A percentile compares a stretch with the other conserved stretches of the same genome.
phyloP scores from a whole-genome alignment of 2,888 invertebrate genomes.

The Sinotaia quadrata region DNA sequence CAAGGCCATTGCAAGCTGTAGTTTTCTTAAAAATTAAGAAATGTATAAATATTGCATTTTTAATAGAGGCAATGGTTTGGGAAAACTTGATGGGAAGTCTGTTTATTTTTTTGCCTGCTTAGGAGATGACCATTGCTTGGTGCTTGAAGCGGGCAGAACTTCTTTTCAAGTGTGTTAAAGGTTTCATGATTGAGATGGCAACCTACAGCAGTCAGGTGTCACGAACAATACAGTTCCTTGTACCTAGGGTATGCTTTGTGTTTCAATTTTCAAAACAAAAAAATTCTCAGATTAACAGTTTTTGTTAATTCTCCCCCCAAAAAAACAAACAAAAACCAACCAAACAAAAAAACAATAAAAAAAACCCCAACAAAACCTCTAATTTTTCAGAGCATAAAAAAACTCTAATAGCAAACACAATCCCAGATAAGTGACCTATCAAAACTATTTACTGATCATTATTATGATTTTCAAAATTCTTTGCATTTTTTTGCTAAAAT shows the following conservation, averaged over 20 bases:
- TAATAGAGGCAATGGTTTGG: not conserved
- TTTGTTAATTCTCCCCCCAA: too few relatives aligned
- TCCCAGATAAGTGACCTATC: too few relatives aligned
- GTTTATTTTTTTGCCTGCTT: conserved; percentile 15
- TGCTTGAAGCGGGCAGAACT: conserved; percentile 95
- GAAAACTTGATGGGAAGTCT: not conserved
- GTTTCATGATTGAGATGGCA: conserved; percentile 98
- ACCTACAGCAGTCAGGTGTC: conserved; percentile 78
- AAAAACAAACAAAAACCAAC: too few relatives aligned
- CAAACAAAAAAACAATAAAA: too few relatives aligned
- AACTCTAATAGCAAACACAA: too few relatives aligned
- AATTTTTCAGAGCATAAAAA: too few relatives aligned
- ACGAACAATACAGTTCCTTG: conserved; percentile 84
- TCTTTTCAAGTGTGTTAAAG: conserved; percentile 98
- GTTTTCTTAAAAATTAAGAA: not conserved
- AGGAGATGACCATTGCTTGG: conserved; percentile 91
- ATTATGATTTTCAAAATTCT: too few relatives aligned
- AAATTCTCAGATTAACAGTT: too few relatives aligned
- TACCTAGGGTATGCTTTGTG: conserved; percentile 81
- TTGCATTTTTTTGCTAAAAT: too few relatives aligned
- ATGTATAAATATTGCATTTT: not conserved
- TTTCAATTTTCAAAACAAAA: too few relatives aligned
- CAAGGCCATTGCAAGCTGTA: not conserved
- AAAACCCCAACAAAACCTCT: too few relatives aligned
- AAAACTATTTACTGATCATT: too few relatives aligned